Conservation (phyloP, 2,888 invertebrate genomes). For the Conchocele bisecta region DNA sequence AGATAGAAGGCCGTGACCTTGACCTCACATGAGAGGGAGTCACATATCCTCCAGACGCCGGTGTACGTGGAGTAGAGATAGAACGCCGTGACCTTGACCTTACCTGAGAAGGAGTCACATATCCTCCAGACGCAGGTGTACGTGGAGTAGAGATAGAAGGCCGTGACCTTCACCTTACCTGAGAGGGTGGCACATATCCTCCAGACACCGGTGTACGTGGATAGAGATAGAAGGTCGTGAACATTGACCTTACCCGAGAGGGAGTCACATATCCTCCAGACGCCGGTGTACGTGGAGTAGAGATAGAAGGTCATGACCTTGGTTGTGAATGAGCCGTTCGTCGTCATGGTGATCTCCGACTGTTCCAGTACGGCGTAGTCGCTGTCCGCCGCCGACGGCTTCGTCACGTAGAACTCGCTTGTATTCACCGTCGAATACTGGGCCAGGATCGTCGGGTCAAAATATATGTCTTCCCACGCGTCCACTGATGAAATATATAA, state of each 20-base stretch:
- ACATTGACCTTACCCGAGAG: slow-evolving; percentile 64
- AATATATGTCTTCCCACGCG: slow-evolving; percentile 59
- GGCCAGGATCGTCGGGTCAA: slow-evolving; percentile 30
- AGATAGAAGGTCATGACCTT: slow-evolving; percentile 47
- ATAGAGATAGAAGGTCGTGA: too few species aligned
- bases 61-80: too few species aligned
- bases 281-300: slow-evolving; percentile 52
- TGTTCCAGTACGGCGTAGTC: slow-evolving; percentile 33
- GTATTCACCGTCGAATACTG: slow-evolving; percentile 41
- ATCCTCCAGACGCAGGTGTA: slow-evolving; percentile 60
- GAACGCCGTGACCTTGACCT: too few species aligned
- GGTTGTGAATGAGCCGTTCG: slow-evolving; percentile 28
- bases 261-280: slow-evolving; percentile 63
- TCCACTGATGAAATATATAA: slow-evolving; percentile 51
- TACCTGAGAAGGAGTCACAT: slow-evolving; percentile 62
- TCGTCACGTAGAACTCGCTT: slow-evolving; percentile 39
- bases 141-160: slow-evolving; percentile 52
- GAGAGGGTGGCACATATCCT: slow-evolving; percentile 58
- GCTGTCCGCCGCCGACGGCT: slow-evolving; percentile 33
- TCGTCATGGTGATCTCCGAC: not conserved
- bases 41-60: too few species aligned
- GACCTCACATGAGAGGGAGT: too few species aligned
- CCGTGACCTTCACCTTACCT: slow-evolving; percentile 44
- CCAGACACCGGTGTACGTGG: slow-evolving; percentile 59
- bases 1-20: slow-evolving; percentile 46